phyloP scores from a whole-genome alignment of 2,113 vertebrate genomes.

The Balaeniceps rex region DNA sequence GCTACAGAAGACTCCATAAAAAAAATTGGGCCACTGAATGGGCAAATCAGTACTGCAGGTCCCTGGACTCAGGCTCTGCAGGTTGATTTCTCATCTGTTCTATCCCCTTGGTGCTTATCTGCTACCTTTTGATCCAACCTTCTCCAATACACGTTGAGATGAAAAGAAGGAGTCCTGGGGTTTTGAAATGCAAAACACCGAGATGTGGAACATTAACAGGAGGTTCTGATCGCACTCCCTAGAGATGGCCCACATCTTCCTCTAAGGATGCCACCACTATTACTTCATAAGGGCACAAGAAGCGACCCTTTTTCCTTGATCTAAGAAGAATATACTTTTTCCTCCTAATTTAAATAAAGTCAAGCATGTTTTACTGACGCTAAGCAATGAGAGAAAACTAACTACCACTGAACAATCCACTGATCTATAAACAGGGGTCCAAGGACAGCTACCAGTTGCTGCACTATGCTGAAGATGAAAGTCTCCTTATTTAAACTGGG shows the following conservation, averaged over 20 bases:
- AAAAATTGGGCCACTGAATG: neutral
- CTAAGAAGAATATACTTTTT: neutral
- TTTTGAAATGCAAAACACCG: conserved; percentile 52
- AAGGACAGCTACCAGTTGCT: neutral
- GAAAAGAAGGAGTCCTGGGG: neutral
- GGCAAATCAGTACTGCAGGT: neutral
- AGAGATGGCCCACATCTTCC: neutral
- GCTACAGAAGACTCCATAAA: neutral
- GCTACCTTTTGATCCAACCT: conserved; percentile 38
- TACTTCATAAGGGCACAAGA: neutral
- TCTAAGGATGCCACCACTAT: neutral
- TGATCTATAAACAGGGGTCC: neutral
- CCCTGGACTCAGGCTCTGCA: neutral
- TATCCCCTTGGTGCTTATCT: conserved; percentile 24
- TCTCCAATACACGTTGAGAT: neutral
- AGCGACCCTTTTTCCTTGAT: neutral
- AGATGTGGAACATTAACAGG: conserved; percentile 38
- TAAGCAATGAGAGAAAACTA: neutral
- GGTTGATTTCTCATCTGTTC: neutral
- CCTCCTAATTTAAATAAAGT: neutral
- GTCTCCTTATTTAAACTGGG: neutral
- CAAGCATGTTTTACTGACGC: neutral
- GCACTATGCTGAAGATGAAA: neutral
- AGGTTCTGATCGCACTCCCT: conserved; percentile 5
- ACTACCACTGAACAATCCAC: neutral